These are phyloP conservation scores for Hyperoplus lanceolatus DNA, from an alignment of 2,797 vertebrate species.

Conservation along the genomic window DNA sequence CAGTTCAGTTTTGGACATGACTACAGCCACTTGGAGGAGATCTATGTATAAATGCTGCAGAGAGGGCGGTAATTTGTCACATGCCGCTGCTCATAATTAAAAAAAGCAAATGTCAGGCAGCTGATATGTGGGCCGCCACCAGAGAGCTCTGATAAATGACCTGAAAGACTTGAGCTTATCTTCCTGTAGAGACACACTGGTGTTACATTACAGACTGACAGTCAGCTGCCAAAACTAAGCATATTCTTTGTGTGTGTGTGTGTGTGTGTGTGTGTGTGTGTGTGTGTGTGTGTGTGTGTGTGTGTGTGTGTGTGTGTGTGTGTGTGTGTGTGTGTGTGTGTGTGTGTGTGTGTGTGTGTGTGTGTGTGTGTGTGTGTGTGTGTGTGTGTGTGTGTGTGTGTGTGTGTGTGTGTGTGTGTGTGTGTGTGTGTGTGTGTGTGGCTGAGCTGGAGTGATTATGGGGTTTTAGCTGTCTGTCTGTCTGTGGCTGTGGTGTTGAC, in stretches of 20 bases:
- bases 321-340: too few species aligned
- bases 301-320: too few species aligned
- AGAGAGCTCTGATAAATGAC: constrained; percentile 60
- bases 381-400: constrained; percentile 27
- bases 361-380: constrained; percentile 27
- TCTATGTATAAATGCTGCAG: constrained; percentile 18
- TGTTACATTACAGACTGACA: constrained; percentile 63
- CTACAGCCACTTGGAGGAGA: constrained; percentile 7
- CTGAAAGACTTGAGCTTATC: constrained; percentile 65
- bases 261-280: constrained; percentile 25
- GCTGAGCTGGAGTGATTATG: constrained; percentile 48
- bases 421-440: constrained; percentile 27
- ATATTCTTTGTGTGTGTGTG: constrained; percentile 41
- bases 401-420: constrained; percentile 29
- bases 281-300: too few species aligned
- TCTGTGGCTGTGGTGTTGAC: constrained; percentile 52
- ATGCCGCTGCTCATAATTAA: constrained; percentile 34
- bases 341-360: constrained; percentile 30
- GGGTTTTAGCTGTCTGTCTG: constrained; percentile 57
- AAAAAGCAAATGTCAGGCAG: constrained; percentile 52
- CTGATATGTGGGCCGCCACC: constrained; percentile 34
- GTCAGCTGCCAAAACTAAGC: constrained; percentile 67
- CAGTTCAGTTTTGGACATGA: neutral
- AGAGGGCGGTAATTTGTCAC: constrained; percentile 42
- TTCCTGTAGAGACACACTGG: constrained; percentile 56